Conservation (phyloP, 2,113 vertebrate species). For the Calyptommatus sinebrachiatus region DNA sequence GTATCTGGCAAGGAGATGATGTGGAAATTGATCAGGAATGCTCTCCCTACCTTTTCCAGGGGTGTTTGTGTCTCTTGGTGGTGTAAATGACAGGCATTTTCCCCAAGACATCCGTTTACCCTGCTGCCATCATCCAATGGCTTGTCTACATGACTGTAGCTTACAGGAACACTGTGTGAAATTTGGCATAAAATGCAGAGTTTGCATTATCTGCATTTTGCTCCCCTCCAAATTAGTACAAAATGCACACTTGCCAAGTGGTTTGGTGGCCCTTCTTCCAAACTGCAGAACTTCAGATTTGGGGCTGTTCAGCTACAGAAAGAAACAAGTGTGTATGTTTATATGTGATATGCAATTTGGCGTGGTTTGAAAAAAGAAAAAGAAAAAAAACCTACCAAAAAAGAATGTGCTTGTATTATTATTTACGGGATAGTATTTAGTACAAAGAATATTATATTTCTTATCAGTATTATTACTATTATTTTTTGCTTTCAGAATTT, state of each 20-base stretch:
- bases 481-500: constrained; percentile 61
- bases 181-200: too few species aligned
- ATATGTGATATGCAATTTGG: constrained; percentile 52
- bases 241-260: too few species aligned
- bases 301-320: too few species aligned
- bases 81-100: constrained; percentile 39
- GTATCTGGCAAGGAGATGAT: constrained; percentile 65
- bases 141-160: too few species aligned
- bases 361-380: constrained; percentile 14
- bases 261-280: too few species aligned
- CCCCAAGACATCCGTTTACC: constrained; percentile 37
- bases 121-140: constrained; percentile 34
- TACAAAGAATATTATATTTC: constrained; percentile 52
- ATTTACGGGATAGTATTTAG: constrained; percentile 65
- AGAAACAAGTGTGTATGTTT: constrained; percentile 19
- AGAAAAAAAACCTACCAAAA: constrained; percentile 5
- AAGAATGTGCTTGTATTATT: constrained; percentile 53
- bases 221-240: too few species aligned
- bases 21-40: constrained; percentile 61
- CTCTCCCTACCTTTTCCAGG: constrained; percentile 15
- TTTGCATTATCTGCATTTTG: too few species aligned
- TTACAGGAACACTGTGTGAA: too few species aligned
- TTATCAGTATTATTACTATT: constrained; percentile 33
- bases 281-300: too few species aligned
- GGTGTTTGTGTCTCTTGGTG: constrained; percentile 19